Conservation (phyloP, 92 coral and sea anemone species). For the Porites cylindrica region DNA sequence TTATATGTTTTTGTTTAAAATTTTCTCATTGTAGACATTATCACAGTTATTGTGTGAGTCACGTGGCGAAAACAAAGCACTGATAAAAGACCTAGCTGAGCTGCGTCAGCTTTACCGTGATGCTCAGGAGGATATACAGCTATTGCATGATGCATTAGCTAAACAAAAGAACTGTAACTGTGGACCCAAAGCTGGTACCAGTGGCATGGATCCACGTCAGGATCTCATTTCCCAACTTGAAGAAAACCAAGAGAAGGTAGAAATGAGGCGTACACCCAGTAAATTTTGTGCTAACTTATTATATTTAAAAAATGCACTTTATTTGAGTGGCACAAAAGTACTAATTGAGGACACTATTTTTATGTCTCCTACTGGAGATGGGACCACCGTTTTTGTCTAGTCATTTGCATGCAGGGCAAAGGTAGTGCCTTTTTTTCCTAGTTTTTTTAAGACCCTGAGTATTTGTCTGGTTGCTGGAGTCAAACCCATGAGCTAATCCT, state of each 20-base stretch:
- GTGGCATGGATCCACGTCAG: slow-evolving; percentile 79
- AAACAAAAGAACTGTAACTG: slow-evolving; percentile 62
- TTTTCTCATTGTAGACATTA: slow-evolving; percentile 60
- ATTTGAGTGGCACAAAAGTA: neutral
- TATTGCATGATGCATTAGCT: slow-evolving; percentile 83
- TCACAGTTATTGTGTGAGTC: slow-evolving; percentile 90
- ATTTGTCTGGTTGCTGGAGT: too few relatives aligned
- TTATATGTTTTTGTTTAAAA: neutral
- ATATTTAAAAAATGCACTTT: neutral
- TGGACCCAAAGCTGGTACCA: slow-evolving; percentile 52
- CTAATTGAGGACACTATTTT: too few relatives aligned
- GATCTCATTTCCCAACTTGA: slow-evolving; percentile 84
- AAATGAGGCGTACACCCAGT: neutral
- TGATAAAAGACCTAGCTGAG: slow-evolving; percentile 85
- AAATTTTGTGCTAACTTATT: neutral
- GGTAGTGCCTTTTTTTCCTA: too few relatives aligned
- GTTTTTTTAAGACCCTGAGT: too few relatives aligned
- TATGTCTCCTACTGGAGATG: too few relatives aligned
- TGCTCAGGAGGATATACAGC: slow-evolving; percentile 95
- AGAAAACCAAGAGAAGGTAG: slow-evolving; percentile 85
- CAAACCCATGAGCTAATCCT: too few relatives aligned
- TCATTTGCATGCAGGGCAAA: too few relatives aligned
- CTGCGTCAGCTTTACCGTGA: slow-evolving; percentile 87
- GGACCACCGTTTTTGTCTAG: too few relatives aligned
- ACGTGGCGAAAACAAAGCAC: slow-evolving; percentile 88